A percentile compares a stretch with the other conserved stretches of the same genome.
Conservation (phyloP, 2,888 invertebrate genomes). For the Norana najaformis region DNA sequence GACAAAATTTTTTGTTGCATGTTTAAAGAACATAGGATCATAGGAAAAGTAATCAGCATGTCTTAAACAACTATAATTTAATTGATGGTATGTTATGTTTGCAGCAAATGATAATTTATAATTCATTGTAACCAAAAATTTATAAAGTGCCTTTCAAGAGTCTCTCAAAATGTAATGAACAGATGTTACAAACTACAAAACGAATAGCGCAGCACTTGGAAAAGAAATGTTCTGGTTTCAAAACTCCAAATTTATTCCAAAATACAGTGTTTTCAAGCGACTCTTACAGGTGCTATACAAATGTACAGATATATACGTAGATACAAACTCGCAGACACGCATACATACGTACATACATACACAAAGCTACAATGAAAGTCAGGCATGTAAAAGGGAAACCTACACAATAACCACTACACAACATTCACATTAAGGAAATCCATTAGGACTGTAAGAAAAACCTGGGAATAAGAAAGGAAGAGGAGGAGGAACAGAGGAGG, state of each 20-base stretch:
- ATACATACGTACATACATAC: background rate
- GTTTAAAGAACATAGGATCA: background rate
- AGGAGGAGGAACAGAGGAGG: background rate
- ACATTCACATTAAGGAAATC: background rate
- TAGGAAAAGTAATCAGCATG: background rate
- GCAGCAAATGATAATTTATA: background rate
- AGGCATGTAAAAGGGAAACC: background rate
- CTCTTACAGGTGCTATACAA: background rate
- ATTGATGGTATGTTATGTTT: no score
- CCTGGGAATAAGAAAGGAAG: background rate
- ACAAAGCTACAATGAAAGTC: background rate
- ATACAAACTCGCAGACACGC: background rate
- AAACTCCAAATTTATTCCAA: background rate
- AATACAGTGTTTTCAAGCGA: background rate
- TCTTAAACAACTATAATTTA: background rate
- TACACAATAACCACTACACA: background rate
- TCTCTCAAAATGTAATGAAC: no score
- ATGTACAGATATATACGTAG: background rate
- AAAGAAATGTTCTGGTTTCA: background rate
- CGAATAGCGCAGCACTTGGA: background rate
- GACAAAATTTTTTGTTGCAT: background rate
- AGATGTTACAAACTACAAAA: background rate
- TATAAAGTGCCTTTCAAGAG: background rate
- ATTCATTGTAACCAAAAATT: background rate
- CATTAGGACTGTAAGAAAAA: background rate